phyloP scores from a whole-genome alignment of 2,797 vertebrate genomes.

The Trachops cirrhosus region DNA sequence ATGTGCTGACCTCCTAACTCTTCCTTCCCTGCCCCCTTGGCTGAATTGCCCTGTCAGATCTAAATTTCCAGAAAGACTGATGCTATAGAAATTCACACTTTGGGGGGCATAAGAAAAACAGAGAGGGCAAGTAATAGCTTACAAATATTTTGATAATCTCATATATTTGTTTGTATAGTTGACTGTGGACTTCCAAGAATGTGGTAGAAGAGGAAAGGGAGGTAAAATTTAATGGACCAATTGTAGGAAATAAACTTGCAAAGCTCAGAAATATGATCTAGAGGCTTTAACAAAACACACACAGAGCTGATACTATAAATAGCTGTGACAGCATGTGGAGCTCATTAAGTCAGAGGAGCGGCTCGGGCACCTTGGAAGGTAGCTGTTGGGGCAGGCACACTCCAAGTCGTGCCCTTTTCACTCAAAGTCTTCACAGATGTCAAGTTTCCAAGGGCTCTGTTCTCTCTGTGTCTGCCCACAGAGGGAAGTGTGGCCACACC shows the following conservation, averaged over 20 bases:
- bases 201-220: conserved; percentile 49
- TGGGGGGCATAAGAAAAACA: conserved; percentile 38
- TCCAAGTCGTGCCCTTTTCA: conserved; percentile 69
- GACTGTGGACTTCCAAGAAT: conserved; percentile 63
- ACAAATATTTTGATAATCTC: conserved; percentile 68
- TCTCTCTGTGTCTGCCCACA: conserved; percentile 64
- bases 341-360: background rate
- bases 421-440: conserved; percentile 74
- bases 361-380: conserved; percentile 73
- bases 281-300: conserved; percentile 60
- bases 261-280: conserved; percentile 67
- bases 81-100: conserved; percentile 37
- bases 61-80: conserved; percentile 29
- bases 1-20: background rate
- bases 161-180: conserved; percentile 50
- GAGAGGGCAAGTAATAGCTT: conserved; percentile 43
- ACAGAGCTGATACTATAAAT: conserved; percentile 67
- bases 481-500: conserved; percentile 71
- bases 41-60: background rate
- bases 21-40: background rate
- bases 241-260: conserved; percentile 73
- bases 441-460: conserved; percentile 74
- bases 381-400: conserved; percentile 34
- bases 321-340: conserved; percentile 62
- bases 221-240: conserved; percentile 47